Base-by-base conservation (phyloP, 2,113 vertebrate genomes). In the Carassius gibelio region DNA sequence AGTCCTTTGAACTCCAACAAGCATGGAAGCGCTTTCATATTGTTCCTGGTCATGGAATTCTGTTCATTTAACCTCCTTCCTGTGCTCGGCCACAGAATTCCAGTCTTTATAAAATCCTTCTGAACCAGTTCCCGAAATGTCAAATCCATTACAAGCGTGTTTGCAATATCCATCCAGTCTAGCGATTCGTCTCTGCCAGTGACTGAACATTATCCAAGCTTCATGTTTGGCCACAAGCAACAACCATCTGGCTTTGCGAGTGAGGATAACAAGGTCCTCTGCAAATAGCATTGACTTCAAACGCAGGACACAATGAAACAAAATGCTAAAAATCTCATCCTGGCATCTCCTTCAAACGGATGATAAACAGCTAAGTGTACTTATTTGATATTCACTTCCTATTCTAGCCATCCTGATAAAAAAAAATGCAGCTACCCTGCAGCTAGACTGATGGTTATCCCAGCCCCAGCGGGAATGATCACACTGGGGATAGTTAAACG, bases 201-300 rank as follows among this genome's bases (percentile, higher is more conserved):
- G 83, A 92, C 92, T 94, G 91, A 92, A 91, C 91, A 89, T 92
- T 88, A 93, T 93, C 94, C 93, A 93, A 94, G 92, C 85, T 85
- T 88, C 89, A 86, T 93, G 92, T 95, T 93, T 95, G 94, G 94
- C 93, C 91, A 93, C 91, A 92, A 92, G 91, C 89, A 83, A 91
- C 88, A 86, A 91, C 94, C 94, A 94, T 95, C 94, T 95, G 94
- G 92, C 92, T 93, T 90, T 89, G 89, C 91, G 87, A 91, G 91
- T 86, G 92, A 91, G 92, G 89, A 85, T 91, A 91, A 93, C 91
- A 89, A 92, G 91, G 89, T 94, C 91, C 93, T 94, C 92, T 93
- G 92, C 92, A 93, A 93, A 93, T 91, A 93, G 91, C 92, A 90
- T 90, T 91, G 93, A 92, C 91, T 93, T 89, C 14, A 90, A 90